Conservation (phyloP, 1,140 invertebrate genomes). For the Ceratosolen solmsi region DNA sequence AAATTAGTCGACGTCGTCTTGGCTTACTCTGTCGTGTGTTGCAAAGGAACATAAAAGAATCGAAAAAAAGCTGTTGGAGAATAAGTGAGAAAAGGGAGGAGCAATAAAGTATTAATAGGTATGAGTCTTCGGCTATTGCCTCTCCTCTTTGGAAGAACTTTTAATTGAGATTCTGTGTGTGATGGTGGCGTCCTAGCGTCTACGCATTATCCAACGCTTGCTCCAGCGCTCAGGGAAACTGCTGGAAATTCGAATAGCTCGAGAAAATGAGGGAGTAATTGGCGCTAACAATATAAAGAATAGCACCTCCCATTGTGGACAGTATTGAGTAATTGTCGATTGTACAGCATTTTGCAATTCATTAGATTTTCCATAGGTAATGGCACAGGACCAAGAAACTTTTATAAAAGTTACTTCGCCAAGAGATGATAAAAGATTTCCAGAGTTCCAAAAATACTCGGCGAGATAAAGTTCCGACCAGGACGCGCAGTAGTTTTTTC, state of each 20-base stretch:
- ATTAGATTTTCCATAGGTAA: not conserved
- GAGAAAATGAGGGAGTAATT: not conserved
- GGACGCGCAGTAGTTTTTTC: not conserved
- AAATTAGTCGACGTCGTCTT: not conserved
- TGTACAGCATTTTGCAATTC: not conserved
- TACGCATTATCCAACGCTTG: not conserved
- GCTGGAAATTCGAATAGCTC: too few species aligned
- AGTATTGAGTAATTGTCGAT: not conserved
- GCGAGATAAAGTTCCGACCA: not conserved
- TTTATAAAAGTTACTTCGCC: not conserved
- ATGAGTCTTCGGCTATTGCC: not conserved
- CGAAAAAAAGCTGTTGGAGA: not conserved
- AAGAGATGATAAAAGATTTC: not conserved
- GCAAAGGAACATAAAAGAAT: not conserved
- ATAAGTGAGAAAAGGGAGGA: not conserved
- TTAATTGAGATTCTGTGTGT: constrained; percentile 39
- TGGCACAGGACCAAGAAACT: not conserved
- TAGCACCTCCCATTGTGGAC: not conserved
- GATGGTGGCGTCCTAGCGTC: too few species aligned
- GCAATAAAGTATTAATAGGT: not conserved
- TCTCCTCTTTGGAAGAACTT: constrained; percentile 28
- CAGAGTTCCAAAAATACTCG: not conserved
- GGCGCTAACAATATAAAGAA: not conserved
- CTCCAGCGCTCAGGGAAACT: not conserved
- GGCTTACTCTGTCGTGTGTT: not conserved